Evolutionary conservation across 2,888 invertebrate species (phyloP).

Genomic region (Conus canariensis): DNA sequence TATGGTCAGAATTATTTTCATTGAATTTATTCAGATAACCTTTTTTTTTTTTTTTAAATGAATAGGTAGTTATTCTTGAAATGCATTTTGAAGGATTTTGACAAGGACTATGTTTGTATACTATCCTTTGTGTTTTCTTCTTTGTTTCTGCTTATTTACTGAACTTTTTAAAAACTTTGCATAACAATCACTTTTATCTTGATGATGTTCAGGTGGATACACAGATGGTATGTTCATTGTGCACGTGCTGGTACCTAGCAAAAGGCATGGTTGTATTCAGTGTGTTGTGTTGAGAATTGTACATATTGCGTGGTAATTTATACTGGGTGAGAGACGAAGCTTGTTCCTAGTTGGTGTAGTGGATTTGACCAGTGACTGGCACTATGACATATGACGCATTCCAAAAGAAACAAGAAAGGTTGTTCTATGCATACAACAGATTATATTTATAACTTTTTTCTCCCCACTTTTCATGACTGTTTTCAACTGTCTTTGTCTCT

Average conservation of each 20-base stretch:
- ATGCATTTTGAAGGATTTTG: not conserved
- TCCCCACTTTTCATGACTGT: not conserved
- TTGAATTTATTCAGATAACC: not conserved
- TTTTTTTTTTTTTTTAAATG: not conserved
- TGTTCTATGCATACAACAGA: constrained; percentile 37
- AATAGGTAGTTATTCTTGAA: not conserved
- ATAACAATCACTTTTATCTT: constrained; percentile 22
- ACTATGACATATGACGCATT: constrained; percentile 24
- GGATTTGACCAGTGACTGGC: not conserved
- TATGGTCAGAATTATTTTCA: too few species aligned
- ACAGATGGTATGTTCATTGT: constrained; percentile 12
- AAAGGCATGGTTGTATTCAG: not conserved
- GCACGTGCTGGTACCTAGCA: not conserved
- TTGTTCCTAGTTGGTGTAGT: constrained; percentile 5
- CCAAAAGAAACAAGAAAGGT: constrained; percentile 30
- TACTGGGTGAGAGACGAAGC: constrained; percentile 20
- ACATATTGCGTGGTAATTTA: constrained; percentile 32
- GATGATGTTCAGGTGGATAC: not conserved
- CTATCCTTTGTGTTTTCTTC: not conserved
- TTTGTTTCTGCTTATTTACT: not conserved
- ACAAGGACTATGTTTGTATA: not conserved
- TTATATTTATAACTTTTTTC: constrained; percentile 24
- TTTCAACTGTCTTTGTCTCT: not conserved
- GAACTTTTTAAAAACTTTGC: not conserved
- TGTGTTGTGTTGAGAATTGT: constrained; percentile 33